Evolutionary conservation across 2,888 invertebrate genomes (phyloP).

Genomic region (Diachrysia chrysitis): DNA sequence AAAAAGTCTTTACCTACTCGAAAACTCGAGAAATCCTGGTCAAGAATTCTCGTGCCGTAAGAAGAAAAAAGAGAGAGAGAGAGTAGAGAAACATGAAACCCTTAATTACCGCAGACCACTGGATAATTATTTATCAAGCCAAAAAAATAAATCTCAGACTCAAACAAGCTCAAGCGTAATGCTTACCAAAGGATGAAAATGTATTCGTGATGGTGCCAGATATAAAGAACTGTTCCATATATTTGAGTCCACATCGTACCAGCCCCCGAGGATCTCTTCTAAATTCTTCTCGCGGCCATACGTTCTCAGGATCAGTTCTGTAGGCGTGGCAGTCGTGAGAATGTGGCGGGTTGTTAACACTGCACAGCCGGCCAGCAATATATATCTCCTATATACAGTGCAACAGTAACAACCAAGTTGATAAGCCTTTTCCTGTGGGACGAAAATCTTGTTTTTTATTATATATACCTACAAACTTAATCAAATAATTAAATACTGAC

Average conservation of each 20-base stretch:
- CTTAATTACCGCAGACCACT: too few relatives aligned
- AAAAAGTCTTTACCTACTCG: too few relatives aligned
- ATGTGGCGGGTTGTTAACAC: slow-evolving; percentile 70
- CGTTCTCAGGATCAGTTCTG: slow-evolving; percentile 63
- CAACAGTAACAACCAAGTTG: slow-evolving; percentile 68
- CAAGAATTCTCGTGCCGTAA: too few relatives aligned
- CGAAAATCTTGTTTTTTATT: not conserved
- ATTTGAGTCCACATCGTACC: slow-evolving; percentile 66
- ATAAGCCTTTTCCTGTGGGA: slow-evolving; percentile 50
- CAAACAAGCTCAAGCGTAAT: too few relatives aligned
- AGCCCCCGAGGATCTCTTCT: slow-evolving; percentile 66
- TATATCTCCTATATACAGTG: slow-evolving; percentile 62
- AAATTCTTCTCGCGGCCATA: slow-evolving; percentile 38
- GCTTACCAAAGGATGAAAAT: slow-evolving; percentile 31
- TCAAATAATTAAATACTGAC: too few relatives aligned
- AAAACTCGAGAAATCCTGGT: too few relatives aligned
- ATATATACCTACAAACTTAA: too few relatives aligned
- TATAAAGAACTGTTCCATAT: slow-evolving; percentile 66
- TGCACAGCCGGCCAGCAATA: slow-evolving; percentile 65
- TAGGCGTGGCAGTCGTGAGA: slow-evolving; percentile 73
- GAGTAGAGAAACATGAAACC: too few relatives aligned
- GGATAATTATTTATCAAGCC: too few relatives aligned
- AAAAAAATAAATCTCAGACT: too few relatives aligned
- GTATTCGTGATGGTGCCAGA: slow-evolving; percentile 27
- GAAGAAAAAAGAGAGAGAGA: too few relatives aligned